Evolutionary conservation across 2,888 invertebrate species (phyloP).

Genomic region (Gastracanthus pulcherrimus): DNA sequence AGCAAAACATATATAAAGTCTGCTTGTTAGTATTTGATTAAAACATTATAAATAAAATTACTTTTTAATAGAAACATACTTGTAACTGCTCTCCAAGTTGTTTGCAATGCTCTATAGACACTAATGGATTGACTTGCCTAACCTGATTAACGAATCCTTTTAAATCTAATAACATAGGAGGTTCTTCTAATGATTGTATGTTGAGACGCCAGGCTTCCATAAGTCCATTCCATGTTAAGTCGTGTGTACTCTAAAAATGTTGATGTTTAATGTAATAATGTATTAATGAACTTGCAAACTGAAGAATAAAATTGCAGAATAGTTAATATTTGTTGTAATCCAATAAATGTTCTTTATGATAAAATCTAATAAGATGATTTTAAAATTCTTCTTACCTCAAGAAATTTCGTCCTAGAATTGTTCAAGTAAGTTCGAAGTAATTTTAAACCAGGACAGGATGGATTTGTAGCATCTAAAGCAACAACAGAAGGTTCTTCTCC

Average conservation of each 20-base stretch:
- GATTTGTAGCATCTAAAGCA: slow-evolving; percentile 75
- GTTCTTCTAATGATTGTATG: slow-evolving; percentile 72
- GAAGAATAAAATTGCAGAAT: too few species aligned
- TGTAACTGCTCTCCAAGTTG: slow-evolving; percentile 74
- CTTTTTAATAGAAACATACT: slow-evolving; percentile 60
- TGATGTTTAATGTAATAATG: too few species aligned
- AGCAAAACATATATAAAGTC: neutral
- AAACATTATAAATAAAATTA: neutral
- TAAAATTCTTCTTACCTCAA: slow-evolving; percentile 70
- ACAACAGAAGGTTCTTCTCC: slow-evolving; percentile 74
- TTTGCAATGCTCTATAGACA: slow-evolving; percentile 73
- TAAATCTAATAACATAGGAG: slow-evolving; percentile 72
- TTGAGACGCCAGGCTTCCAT: slow-evolving; percentile 73
- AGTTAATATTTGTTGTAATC: too few species aligned
- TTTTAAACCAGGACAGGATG: slow-evolving; percentile 76
- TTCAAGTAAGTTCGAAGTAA: slow-evolving; percentile 73
- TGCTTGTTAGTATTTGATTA: neutral
- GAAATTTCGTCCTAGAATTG: slow-evolving; percentile 72
- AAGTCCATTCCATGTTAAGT: slow-evolving; percentile 71
- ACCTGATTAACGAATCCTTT: slow-evolving; percentile 72
- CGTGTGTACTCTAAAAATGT: slow-evolving; percentile 45
- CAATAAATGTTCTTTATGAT: too few species aligned
- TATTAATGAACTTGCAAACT: too few species aligned
- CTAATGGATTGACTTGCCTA: slow-evolving; percentile 74
- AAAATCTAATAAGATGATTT: neutral